Conservation (phyloP, 2,797 vertebrate species). For the Psittacula derbiana region DNA sequence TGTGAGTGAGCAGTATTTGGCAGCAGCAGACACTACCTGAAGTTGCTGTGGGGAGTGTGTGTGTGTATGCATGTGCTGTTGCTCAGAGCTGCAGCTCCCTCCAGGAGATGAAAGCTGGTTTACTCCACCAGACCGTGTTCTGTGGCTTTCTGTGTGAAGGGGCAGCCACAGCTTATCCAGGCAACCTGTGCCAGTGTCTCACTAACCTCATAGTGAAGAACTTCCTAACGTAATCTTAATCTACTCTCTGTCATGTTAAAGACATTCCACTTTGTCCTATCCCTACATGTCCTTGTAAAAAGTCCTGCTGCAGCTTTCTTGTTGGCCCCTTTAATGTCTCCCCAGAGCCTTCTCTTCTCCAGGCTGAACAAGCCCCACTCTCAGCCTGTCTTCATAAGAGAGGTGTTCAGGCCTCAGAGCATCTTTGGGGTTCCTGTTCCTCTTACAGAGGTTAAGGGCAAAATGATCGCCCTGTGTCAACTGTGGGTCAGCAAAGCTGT, state of each 20-base stretch:
- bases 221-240: background rate
- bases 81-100: background rate
- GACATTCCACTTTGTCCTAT: background rate
- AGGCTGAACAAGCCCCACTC: background rate
- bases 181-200: background rate
- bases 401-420: background rate
- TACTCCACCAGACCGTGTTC: accelerated
- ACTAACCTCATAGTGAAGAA: background rate
- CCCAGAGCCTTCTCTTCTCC: background rate
- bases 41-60: accelerated
- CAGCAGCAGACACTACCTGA: background rate
- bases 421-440: background rate
- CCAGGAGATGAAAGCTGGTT: background rate
- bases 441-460: accelerated
- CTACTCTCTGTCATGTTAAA: background rate
- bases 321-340: background rate
- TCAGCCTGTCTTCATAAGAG: background rate
- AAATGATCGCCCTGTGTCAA: accelerated
- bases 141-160: accelerated
- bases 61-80: accelerated
- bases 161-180: background rate
- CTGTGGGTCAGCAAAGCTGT: accelerated
- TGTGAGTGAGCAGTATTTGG: background rate
- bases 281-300: background rate
- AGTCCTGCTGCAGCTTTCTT: background rate